Base-by-base conservation (phyloP, 1,140 invertebrate genomes). In the Calliphora vicina region DNA sequence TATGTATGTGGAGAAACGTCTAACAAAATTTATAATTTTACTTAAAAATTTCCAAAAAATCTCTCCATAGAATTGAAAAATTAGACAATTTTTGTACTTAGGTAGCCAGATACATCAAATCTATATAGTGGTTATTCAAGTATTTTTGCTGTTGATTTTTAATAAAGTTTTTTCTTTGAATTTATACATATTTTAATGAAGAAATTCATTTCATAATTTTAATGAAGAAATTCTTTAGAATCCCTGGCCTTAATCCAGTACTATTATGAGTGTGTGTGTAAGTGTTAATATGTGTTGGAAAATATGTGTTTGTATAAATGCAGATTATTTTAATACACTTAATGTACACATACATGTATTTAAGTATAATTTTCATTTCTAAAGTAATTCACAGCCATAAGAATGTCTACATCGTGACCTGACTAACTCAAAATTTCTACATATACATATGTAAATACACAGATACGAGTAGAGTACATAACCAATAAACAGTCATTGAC, bases 331-430 rank as follows among this genome's bases (percentile, higher is more conserved):
- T 78, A 43, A 74, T 43, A 43, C 74, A 78, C 20, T 67, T 67
- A 67, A 67, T 67, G 61, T 43, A 78, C n/a, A 43, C 74, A 78
- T 78, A 43, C 35, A 12, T 45, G 74, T 78, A 25, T 43, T 78
- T 78, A 78, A 78, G 74, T 35, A 78, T 78, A 78, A 78, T 78
- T 74, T 78, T 78, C 74, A 43, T 78, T 78, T 78, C 25, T 25
- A 78, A 78, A 78, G 74, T 78, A 78, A 78, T 78, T 23, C 74
- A 9, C 35, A 43, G n/a, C n/a, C 61, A 67, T 67, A 67, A 45
- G 74, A 78, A 35, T 12, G 74, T 43, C 74, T 42, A 78, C 74
- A 78, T 78, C 74, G 74, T 78, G 74, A 78, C 74, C 74, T 78
- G 74, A 78, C 74, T 78, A 23, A 78, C 61, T 67, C 61, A 67